phyloP scores from a whole-genome alignment of 2,888 invertebrate species.

The Dynastes grantii region DNA sequence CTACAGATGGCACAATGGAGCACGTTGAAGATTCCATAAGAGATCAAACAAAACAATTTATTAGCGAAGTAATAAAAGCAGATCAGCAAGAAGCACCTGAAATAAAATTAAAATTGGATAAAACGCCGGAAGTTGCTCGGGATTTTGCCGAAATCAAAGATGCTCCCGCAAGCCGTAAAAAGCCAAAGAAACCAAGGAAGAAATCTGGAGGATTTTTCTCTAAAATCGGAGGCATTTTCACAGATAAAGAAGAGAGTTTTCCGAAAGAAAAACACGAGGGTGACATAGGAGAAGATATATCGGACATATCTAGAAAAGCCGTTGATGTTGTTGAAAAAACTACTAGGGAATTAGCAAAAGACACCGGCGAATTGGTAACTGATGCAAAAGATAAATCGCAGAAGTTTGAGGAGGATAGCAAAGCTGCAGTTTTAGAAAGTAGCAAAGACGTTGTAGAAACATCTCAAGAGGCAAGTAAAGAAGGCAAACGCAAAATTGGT shows the following conservation, averaged over 20 bases:
- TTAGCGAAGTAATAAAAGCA: conserved; percentile 11
- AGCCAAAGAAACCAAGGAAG: conserved; percentile 41
- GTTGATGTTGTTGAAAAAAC: background rate
- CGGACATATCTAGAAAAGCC: too few relatives aligned
- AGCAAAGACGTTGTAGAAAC: conserved; percentile 16
- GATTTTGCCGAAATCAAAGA: background rate
- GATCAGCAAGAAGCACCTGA: background rate
- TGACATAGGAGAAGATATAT: too few relatives aligned
- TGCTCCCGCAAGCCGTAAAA: conserved; percentile 8
- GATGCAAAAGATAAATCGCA: background rate
- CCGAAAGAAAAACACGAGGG: conserved; percentile 30
- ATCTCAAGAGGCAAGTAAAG: background rate
- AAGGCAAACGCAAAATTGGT: conserved; percentile 55
- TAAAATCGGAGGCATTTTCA: conserved; percentile 53
- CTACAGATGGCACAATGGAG: background rate
- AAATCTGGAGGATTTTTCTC: conserved; percentile 53
- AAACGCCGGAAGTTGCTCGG: background rate
- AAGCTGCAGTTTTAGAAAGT: conserved; percentile 48
- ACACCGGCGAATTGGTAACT: conserved; percentile 14
- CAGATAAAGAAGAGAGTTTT: conserved; percentile 51
- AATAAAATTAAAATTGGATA: background rate
- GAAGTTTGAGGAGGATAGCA: background rate
- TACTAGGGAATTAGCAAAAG: conserved; percentile 43
- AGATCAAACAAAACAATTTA: conserved; percentile 28
- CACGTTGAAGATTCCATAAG: background rate